These are phyloP conservation scores for Cecidostiba fungosa DNA, from an alignment of 2,888 invertebrate species.

Conservation along the genomic window DNA sequence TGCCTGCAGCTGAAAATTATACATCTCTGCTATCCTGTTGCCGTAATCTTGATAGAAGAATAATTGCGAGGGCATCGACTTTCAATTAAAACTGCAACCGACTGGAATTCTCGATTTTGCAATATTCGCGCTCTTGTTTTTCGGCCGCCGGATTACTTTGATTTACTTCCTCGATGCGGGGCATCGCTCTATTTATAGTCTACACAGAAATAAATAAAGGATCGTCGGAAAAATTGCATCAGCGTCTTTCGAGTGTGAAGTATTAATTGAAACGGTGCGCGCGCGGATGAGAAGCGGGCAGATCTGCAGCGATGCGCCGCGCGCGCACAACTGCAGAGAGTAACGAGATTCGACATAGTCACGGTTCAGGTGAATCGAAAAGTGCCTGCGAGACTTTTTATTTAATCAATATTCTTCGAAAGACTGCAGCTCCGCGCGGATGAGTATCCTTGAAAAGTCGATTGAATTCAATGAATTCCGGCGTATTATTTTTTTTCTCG, in stretches of 20 bases:
- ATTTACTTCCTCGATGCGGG: background rate
- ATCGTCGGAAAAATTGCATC: background rate
- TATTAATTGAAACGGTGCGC: background rate
- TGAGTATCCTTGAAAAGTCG: background rate
- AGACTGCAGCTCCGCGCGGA: background rate
- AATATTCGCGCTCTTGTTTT: background rate
- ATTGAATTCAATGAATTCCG: background rate
- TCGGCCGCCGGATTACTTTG: background rate
- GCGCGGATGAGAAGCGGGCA: background rate
- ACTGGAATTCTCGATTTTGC: background rate
- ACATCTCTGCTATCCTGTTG: slow-evolving; percentile 1
- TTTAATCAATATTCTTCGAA: background rate
- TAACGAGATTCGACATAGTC: background rate
- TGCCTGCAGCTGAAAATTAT: background rate
- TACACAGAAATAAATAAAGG: background rate
- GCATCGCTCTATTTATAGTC: background rate
- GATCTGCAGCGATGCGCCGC: background rate
- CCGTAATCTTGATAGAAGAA: slow-evolving; percentile 7
- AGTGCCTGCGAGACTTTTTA: background rate
- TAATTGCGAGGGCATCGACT: slow-evolving; percentile 53
- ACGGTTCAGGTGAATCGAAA: background rate
- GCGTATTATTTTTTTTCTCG: background rate
- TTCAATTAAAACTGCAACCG: slow-evolving; percentile 39
- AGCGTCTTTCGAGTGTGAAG: background rate
- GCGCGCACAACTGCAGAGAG: background rate